phyloP scores from a whole-genome alignment of 2,888 invertebrate genomes.

The Andrena camellia region DNA sequence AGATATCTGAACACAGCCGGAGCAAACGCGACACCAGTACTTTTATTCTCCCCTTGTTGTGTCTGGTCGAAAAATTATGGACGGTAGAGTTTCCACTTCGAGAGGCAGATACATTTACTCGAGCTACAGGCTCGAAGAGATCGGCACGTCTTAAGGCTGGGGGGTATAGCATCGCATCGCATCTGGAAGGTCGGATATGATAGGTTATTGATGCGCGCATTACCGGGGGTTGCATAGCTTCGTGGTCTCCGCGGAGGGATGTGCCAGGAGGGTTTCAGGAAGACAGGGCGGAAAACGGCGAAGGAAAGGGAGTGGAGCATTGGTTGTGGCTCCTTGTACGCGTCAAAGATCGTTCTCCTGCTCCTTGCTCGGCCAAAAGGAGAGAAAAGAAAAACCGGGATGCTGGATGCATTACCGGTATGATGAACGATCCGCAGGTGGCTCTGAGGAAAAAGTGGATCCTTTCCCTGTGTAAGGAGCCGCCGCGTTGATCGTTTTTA shows the following conservation, averaged over 20 bases:
- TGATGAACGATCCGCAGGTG: constrained; percentile 81
- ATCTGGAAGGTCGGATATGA: constrained; percentile 77
- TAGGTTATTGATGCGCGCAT: constrained; percentile 83
- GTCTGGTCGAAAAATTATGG: constrained; percentile 48
- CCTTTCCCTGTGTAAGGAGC: constrained; percentile 46
- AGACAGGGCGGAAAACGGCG: constrained; percentile 54
- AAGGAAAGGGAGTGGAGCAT: constrained; percentile 40
- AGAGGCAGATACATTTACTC: constrained; percentile 51
- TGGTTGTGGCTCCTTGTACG: constrained; percentile 56
- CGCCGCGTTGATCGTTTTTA: constrained; percentile 63
- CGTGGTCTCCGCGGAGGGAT: constrained; percentile 66
- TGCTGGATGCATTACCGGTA: constrained; percentile 77
- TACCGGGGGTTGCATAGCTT: constrained; percentile 75
- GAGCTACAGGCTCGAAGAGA: constrained; percentile 54
- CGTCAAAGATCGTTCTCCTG: constrained; percentile 70
- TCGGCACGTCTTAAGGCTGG: constrained; percentile 51
- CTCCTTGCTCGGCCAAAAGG: constrained; percentile 49
- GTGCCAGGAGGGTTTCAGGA: constrained; percentile 54
- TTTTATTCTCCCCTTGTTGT: constrained; percentile 8
- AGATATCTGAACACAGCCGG: background rate
- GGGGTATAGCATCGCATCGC: constrained; percentile 44
- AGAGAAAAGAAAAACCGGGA: constrained; percentile 61
- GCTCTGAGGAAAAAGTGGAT: constrained; percentile 66
- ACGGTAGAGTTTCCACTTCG: constrained; percentile 33
- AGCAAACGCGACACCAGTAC: background rate